A percentile compares a stretch with the other conserved stretches of the same genome.
These are phyloP conservation scores for Ciconia stormi DNA, from an alignment of 2,113 vertebrate species.

Conservation along the genomic window DNA sequence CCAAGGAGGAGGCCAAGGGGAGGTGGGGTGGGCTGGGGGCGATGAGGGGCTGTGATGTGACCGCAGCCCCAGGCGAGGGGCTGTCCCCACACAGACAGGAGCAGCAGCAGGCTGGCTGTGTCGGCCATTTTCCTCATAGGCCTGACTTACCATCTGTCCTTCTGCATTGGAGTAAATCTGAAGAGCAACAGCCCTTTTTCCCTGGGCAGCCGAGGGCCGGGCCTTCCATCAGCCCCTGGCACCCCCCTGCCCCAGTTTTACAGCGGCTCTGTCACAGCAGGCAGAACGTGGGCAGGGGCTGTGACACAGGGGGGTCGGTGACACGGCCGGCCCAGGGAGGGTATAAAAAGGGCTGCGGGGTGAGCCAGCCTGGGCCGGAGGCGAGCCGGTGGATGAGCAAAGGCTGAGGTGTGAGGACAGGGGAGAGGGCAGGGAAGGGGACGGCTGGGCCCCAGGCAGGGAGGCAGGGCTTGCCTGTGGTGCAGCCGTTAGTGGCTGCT, in stretches of 20 bases:
- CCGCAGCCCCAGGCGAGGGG: background rate
- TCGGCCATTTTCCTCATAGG: background rate
- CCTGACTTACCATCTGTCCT: background rate
- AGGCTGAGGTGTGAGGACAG: too few species aligned
- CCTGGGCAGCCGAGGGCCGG: background rate
- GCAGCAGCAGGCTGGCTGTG: background rate
- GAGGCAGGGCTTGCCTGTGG: background rate
- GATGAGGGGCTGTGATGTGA: background rate
- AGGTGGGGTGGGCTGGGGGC: background rate
- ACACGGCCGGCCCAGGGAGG: background rate
- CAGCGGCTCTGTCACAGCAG: background rate
- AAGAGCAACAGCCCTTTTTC: background rate
- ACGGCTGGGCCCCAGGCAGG: too few species aligned
- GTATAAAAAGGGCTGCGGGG: background rate
- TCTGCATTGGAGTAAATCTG: background rate
- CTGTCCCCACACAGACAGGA: background rate
- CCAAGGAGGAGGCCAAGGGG: background rate
- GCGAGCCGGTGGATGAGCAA: background rate
- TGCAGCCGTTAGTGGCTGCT: background rate
- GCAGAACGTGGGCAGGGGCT: background rate
- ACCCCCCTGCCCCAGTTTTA: background rate
- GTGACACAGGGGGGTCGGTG: accelerated
- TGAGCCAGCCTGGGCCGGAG: background rate
- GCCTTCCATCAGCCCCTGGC: too few species aligned
- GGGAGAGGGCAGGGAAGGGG: background rate